Base-by-base conservation (phyloP, 23 tunicate species). In the Phallusia fumigata region DNA sequence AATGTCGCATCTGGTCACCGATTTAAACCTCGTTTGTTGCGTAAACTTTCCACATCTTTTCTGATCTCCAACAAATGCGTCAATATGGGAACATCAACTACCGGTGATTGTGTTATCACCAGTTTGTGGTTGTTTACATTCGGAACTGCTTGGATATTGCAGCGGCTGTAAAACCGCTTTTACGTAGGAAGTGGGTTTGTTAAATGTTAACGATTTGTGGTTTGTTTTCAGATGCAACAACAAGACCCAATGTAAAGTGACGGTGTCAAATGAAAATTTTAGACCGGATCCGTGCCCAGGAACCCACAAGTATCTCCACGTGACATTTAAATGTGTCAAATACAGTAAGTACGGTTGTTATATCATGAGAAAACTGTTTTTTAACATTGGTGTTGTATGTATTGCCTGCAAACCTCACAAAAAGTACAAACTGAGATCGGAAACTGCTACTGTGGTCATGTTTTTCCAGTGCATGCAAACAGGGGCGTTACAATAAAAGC, bases 221-320 rank as follows among this genome's bases (percentile, higher is more conserved):
- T 36, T 77, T 45, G 16, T 74, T 79, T 84, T 32, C 83, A 92
- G 97, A 35, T 92, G 97, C 88, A 92, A 92, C 77, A 92, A 92
- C 83, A 74, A 84, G 36, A 92, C 97, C 0, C 83, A 79, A 36
- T 92, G 97, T 45, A 79, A 44, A 22, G 40, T 92, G 19, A 21
- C 79, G 19, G 91, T 92, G 19, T 83, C 97, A 0, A 32, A 35
- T 19, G 88, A 84, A 33, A 53, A 75, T 40, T 87, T 92, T 76
- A 8, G 69, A 58, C 89, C 95, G 8, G 97, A 92, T 53, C 97
- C 97, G 12, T 92, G 97, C 73, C 88, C 97, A 1, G 97, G 86
- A 8, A 92, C 97, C 0, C 79, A 74, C 80, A 92, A 92, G 40
- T 92, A 92, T 52, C 86, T 92, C 21, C 74, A 76, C 80, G 87